Evolutionary conservation across 2,888 invertebrate species (phyloP), one percentile per base, ranked within the genome.

Genomic region (Meliscaeva auricollis): DNA sequence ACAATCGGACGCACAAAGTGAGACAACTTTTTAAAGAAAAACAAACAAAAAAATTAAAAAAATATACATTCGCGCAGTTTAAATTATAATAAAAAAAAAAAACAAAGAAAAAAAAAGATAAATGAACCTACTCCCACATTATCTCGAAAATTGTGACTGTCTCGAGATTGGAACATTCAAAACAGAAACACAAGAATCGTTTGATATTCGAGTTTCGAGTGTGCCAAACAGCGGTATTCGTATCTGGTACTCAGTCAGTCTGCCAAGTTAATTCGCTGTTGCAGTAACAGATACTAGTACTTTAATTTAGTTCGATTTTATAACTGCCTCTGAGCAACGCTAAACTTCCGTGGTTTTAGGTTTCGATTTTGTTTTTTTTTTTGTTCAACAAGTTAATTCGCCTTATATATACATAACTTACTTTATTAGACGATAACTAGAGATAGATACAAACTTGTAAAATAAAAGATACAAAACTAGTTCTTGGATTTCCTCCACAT

Each of bases 401-500:
- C 35, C n/a, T n/a, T n/a, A n/a, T n/a, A n/a, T n/a, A n/a, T n/a
- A n/a, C n/a, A n/a, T n/a, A n/a, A n/a, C n/a, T n/a, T n/a, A n/a
- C n/a, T n/a, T n/a, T n/a, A n/a, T n/a, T n/a, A n/a, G n/a, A n/a
- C n/a, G n/a, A n/a, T n/a, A n/a, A n/a, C n/a, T n/a, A n/a, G n/a
- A 35, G n/a, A 17, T 9, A 17, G 38, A 30, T 30, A 72, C 32
- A 58, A 52, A 68, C 15, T 73, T 62, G 58, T 56, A 56, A 79
- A 54, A 79, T 50, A 79, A 54, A 79, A 46, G 52, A 82, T 50
- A 35, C 46, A 69, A 75, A 80, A 75, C 80, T 75, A 77, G 84
- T 84, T 84, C 84, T 72, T 72, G 68, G 56, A 77, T 76, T 73
- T 69, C 68, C 35, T 69, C 48, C 35, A 76, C 75, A 72, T 76